A percentile compares a stretch with the other conserved stretches of the same genome.
These are phyloP conservation scores for Sylvilagus bachmani DNA, from an alignment of 2,113 vertebrate species.

Conservation along the genomic window DNA sequence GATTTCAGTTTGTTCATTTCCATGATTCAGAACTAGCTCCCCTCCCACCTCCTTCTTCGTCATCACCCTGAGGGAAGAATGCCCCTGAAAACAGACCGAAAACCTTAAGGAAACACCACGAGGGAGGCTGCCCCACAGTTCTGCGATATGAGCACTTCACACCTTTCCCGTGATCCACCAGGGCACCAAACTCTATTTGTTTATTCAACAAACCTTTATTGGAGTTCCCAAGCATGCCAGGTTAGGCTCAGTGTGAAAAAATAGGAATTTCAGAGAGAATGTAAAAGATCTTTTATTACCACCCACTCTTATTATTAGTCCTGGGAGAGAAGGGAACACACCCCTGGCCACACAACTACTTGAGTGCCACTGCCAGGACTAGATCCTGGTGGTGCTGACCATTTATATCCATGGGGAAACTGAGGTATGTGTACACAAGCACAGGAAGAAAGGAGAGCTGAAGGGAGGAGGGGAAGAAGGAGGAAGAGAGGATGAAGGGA, in stretches of 20 bases:
- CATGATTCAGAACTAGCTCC: conserved; percentile 79
- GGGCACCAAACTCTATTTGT: not conserved
- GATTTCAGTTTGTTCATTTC: conserved; percentile 84
- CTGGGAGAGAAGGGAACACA: not conserved
- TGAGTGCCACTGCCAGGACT: no score
- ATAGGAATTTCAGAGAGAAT: not conserved
- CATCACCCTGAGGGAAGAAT: conserved; percentile 70
- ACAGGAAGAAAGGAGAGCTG: not conserved
- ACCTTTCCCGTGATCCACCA: not conserved
- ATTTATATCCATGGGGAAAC: not conserved
- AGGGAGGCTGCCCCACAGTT: conserved; percentile 34
- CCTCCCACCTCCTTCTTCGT: not conserved
- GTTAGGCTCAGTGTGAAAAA: not conserved
- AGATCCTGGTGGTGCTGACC: not conserved
- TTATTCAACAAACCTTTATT: not conserved
- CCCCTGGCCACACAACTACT: not conserved
- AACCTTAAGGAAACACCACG: conserved; percentile 55
- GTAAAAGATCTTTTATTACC: no score
- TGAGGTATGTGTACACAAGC: not conserved
- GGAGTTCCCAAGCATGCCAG: not conserved
- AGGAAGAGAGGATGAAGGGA: accelerated
- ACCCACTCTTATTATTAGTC: not conserved
- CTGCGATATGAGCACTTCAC: not conserved
- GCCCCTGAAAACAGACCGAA: conserved; percentile 74
- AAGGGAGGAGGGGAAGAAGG: accelerated